Evolutionary conservation across 2,113 vertebrate genomes (phyloP).

Genomic region (Ahaetulla prasina): DNA sequence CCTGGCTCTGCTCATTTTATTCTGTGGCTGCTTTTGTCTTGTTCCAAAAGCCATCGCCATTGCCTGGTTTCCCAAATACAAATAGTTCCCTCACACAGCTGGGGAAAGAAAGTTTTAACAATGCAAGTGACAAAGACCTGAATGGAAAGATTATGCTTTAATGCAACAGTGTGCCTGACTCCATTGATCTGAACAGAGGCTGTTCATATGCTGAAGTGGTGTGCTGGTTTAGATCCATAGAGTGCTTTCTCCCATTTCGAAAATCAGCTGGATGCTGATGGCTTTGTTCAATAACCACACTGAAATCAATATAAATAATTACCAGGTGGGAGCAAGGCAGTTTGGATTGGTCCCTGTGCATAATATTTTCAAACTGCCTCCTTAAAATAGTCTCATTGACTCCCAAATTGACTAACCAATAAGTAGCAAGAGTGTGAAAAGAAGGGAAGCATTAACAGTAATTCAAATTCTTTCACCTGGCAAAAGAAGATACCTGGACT

Average conservation of each 20-base stretch:
- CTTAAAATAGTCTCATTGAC: background rate
- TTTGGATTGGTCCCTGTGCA: background rate
- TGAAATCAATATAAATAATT: constrained; percentile 19
- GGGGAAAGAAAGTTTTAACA: background rate
- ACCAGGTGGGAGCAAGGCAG: background rate
- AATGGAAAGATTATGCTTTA: background rate
- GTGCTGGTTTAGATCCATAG: constrained; percentile 13
- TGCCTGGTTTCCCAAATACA: background rate
- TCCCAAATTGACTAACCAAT: background rate
- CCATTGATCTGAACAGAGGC: background rate
- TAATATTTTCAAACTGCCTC: background rate
- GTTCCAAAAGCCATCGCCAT: background rate
- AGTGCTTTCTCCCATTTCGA: background rate
- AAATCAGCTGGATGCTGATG: background rate
- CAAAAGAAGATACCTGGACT: background rate
- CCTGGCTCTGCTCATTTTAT: background rate
- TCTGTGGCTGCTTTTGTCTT: background rate
- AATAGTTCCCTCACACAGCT: background rate
- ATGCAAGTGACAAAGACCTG: background rate
- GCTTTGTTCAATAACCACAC: background rate
- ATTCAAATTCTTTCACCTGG: background rate
- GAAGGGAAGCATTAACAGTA: background rate
- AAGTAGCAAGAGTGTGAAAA: constrained; percentile 1
- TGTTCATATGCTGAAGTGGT: constrained; percentile 13
- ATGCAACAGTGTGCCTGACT: background rate